Percentiles rank a stretch among this genome's conserved stretches.
Evolutionary conservation across 2,888 invertebrate genomes (phyloP).

Genomic region (Cartodere bifasciata): DNA sequence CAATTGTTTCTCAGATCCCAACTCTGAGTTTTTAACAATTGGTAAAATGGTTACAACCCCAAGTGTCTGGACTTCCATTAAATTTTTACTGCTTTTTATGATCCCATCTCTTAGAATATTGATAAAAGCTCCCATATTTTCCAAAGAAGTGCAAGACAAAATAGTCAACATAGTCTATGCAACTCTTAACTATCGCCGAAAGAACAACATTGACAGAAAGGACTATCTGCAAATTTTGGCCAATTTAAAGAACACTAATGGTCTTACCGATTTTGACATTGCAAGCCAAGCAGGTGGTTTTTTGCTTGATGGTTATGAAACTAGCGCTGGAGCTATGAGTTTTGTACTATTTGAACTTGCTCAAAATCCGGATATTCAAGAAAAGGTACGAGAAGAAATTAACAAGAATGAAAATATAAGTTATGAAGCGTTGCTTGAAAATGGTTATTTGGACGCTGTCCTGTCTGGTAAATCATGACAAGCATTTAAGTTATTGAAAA

Average conservation of each 20-base stretch:
- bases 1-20: constrained; percentile 27
- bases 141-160: constrained; percentile 22
- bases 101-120: constrained; percentile 10
- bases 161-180: constrained; percentile 25
- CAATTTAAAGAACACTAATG: constrained; percentile 23
- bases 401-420: constrained; percentile 31
- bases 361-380: constrained; percentile 33
- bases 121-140: constrained; percentile 6
- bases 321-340: constrained; percentile 38
- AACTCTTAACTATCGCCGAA: constrained; percentile 29
- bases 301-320: constrained; percentile 42
- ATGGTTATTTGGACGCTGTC: constrained; percentile 38
- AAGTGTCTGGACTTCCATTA: constrained; percentile 7
- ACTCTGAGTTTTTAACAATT: constrained; percentile 21
- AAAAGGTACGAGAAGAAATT: constrained; percentile 34
- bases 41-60: constrained; percentile 17
- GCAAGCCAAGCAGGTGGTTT: constrained; percentile 43
- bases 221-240: constrained; percentile 36
- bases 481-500: too few relatives aligned
- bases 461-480: constrained; percentile 31
- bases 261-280: constrained; percentile 33
- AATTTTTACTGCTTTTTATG: constrained; percentile 10
- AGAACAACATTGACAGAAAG: constrained; percentile 30
- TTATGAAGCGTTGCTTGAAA: constrained; percentile 36
- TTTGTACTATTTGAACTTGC: constrained; percentile 38